Evolutionary conservation across 2,888 invertebrate species (phyloP).

Genomic region (Tachina grossa): DNA sequence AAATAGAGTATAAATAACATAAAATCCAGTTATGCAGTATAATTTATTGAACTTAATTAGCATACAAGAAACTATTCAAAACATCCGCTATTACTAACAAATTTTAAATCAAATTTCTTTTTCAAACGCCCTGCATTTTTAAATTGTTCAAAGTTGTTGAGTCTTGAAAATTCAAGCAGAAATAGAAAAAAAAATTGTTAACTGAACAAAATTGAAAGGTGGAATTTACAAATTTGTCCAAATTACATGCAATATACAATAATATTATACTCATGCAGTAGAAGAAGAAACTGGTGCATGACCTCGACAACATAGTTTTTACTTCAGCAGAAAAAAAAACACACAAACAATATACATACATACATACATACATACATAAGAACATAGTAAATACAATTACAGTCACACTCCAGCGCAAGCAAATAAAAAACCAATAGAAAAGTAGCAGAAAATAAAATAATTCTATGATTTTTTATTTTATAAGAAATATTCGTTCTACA

Average conservation of each 20-base stretch:
- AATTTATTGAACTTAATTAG: slow-evolving; percentile 1
- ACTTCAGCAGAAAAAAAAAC: slow-evolving; percentile 9
- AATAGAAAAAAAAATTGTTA: background rate
- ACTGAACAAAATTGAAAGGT: slow-evolving; percentile 42
- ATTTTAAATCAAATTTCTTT: background rate
- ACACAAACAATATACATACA: no score
- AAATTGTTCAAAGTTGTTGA: slow-evolving; percentile 26
- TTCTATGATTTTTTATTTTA: slow-evolving; percentile 51
- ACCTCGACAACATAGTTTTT: slow-evolving; percentile 64
- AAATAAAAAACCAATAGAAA: slow-evolving; percentile 45
- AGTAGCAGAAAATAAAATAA: slow-evolving; percentile 50
- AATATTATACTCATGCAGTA: background rate
- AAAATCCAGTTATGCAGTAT: background rate
- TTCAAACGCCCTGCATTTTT: background rate
- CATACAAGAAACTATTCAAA: background rate
- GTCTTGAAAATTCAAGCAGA: slow-evolving; percentile 17
- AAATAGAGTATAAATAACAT: background rate
- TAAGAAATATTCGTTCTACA: slow-evolving; percentile 64
- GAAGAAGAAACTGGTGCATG: slow-evolving; percentile 67
- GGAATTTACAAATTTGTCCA: slow-evolving; percentile 10
- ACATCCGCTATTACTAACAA: background rate
- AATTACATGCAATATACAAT: slow-evolving; percentile 18
- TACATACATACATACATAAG: background rate
- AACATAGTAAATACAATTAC: slow-evolving; percentile 12
- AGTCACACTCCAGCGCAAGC: slow-evolving; percentile 12